phyloP scores from a whole-genome alignment of 2,888 invertebrate species.

The Apotomis capreana region DNA sequence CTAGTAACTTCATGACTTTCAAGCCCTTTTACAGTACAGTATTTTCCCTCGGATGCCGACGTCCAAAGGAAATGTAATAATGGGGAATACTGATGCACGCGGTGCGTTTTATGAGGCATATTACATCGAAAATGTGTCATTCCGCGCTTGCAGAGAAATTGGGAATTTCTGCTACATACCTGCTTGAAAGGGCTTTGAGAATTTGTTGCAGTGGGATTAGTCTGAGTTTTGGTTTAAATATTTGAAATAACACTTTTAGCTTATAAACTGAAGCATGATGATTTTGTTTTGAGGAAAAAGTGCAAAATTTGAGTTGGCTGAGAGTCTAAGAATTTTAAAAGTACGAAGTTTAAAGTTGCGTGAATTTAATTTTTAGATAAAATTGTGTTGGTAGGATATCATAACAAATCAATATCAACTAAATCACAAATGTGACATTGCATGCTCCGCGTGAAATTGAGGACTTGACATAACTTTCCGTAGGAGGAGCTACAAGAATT shows the following conservation, averaged over 20 bases:
- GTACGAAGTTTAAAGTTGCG: no score
- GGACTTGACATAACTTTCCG: no score
- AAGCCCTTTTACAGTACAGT: constrained; percentile 7
- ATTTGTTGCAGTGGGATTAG: constrained; percentile 3
- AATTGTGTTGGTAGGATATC: no score
- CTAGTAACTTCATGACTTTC: not conserved
- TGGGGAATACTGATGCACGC: constrained; percentile 46
- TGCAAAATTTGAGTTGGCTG: no score
- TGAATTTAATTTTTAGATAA: no score
- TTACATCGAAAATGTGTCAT: constrained; percentile 46
- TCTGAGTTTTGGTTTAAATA: not conserved
- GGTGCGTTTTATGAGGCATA: constrained; percentile 52
- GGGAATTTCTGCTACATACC: constrained; percentile 30
- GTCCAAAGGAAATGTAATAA: constrained; percentile 55
- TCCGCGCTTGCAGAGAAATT: constrained; percentile 26
- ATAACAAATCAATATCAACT: no score
- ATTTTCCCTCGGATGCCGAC: constrained; percentile 37
- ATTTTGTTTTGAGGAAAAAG: no score
- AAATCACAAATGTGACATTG: no score
- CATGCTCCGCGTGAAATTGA: no score
- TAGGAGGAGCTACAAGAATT: no score
- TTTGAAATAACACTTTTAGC: not conserved
- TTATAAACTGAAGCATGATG: no score
- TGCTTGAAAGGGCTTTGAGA: constrained; percentile 6
- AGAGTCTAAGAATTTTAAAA: no score